A percentile compares a stretch with the other conserved stretches of the same genome.
phyloP scores from a whole-genome alignment of 2,113 vertebrate genomes.

The Pedionomus torquatus region DNA sequence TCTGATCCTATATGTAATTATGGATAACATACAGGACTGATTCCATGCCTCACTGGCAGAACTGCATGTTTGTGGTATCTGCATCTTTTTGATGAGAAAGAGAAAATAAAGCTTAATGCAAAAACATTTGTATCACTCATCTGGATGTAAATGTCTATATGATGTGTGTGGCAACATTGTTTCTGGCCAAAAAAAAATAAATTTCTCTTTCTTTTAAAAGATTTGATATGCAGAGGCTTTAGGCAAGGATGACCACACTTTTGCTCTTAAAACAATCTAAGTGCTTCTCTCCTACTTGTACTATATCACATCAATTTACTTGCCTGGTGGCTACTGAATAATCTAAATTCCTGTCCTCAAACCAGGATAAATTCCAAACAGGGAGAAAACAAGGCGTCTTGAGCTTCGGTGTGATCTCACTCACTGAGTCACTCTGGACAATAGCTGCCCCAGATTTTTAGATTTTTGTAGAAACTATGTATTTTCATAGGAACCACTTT shows the following conservation, averaged over 20 bases:
- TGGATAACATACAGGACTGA: not conserved
- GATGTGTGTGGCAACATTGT: not conserved
- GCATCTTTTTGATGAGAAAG: not conserved
- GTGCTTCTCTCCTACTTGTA: not conserved
- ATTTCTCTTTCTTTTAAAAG: not conserved
- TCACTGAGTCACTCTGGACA: not conserved
- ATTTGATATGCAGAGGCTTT: not conserved
- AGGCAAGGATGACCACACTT: not conserved
- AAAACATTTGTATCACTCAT: not conserved
- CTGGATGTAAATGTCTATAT: not conserved
- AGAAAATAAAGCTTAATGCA: not conserved
- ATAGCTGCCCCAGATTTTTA: not conserved
- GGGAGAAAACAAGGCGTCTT: not conserved
- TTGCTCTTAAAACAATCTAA: not conserved
- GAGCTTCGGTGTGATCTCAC: not conserved
- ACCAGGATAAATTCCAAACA: not conserved
- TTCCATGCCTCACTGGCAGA: not conserved
- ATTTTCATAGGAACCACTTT: not conserved
- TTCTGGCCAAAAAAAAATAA: not conserved
- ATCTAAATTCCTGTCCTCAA: constrained; percentile 11
- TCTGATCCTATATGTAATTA: not conserved
- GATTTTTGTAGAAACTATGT: not conserved
- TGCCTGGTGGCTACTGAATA: not conserved
- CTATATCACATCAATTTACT: not conserved
- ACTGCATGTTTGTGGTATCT: not conserved